Evolutionary conservation across 2,113 vertebrate species (phyloP), one percentile per base, ranked within the genome.

Genomic region (Leptodactylus fuscus): DNA sequence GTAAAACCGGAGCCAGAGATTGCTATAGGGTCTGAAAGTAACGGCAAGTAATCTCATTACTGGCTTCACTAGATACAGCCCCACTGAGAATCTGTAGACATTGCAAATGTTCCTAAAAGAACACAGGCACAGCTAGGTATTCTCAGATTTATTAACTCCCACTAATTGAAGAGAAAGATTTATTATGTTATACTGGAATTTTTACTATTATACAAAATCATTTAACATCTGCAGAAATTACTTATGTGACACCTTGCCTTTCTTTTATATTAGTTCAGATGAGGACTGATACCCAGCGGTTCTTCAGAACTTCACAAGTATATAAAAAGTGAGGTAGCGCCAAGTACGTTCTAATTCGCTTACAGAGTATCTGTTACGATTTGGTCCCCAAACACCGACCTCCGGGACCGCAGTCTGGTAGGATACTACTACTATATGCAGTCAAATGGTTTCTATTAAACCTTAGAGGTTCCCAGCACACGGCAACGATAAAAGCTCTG

Each of bases 31-130:
- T 53, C 48, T 49, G 36, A 71, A 71, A 41, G 69, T n/a, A 41
- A 71, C 22, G 24, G 48, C 74, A 77, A 77, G 48, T 76, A 76
- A 76, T 76, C 74, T 76, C 74, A 76, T 76, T 76, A 76, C 74
- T 51, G 74, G 74, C 74, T 49, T 76, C 74, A 76, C 24, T 77
- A 77, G 74, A 51, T 77, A 77, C 74, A 53, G 74, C 74, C 48
- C 74, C 48, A 51, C 16, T 34, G 74, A 77, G 74, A 51, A 34
- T 71, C 69, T 22, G 46, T 32, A 49, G 24, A 77, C 74, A 77
- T 53, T 53, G 48, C 74, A 53, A 53, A 77, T 49, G 44, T 51
- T 51, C 9, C 48, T 32, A 9, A 77, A 32, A 77, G 74, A 77
- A 20, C 48, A 29, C 15, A 29, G 46, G 18, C 29, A 20, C 48